Conservation (phyloP, 1,140 invertebrate genomes). For the Eueides isabella region DNA sequence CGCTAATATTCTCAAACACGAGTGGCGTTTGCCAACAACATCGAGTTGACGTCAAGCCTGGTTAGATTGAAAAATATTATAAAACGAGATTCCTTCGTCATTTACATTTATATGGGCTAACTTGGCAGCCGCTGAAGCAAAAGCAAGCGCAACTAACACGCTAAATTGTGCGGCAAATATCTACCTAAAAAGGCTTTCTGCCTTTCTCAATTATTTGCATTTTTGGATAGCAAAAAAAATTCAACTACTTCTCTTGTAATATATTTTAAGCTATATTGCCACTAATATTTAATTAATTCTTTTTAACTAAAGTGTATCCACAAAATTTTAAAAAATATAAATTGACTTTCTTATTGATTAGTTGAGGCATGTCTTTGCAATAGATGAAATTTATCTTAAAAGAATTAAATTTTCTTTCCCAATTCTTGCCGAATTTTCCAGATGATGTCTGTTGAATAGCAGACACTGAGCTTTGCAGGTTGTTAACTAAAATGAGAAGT, state of each 20-base stretch:
- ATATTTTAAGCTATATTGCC: background rate
- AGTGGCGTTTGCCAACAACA: constrained; percentile 41
- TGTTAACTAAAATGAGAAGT: too few species aligned
- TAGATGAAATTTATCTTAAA: too few species aligned
- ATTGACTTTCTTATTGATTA: too few species aligned
- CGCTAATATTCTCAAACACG: constrained; percentile 37
- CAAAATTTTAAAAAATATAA: too few species aligned
- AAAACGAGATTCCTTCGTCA: constrained; percentile 59
- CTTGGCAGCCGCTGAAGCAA: constrained; percentile 43
- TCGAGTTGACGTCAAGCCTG: constrained; percentile 56
- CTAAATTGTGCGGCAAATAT: background rate
- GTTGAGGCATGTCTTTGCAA: too few species aligned
- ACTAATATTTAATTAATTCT: background rate
- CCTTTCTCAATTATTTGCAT: background rate
- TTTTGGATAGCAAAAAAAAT: background rate
- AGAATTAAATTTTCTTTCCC: too few species aligned
- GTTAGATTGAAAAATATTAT: constrained; percentile 68
- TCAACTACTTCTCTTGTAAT: background rate
- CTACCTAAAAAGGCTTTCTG: background rate
- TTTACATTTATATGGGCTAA: constrained; percentile 73
- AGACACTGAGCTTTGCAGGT: too few species aligned
- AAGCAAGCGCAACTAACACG: background rate
- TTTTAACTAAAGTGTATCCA: too few species aligned
- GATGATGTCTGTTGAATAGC: too few species aligned
- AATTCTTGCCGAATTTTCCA: too few species aligned